A percentile compares a stretch with the other conserved stretches of the same genome.
Conservation (phyloP, 2,113 vertebrate species). For the Girardinichthys multiradiatus region DNA sequence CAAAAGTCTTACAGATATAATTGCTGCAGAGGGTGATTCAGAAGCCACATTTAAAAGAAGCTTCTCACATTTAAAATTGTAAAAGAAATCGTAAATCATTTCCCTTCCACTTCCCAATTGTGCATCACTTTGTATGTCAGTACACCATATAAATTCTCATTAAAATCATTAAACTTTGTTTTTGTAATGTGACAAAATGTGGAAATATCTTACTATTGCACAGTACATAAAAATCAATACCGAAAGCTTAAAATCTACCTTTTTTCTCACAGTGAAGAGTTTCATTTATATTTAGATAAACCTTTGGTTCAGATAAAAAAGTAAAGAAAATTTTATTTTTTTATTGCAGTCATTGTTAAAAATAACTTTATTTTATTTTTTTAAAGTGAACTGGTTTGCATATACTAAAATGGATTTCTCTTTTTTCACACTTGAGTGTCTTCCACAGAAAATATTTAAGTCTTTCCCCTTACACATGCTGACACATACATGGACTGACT, state of each 20-base stretch:
- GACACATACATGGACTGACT: constrained; percentile 41
- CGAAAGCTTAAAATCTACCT: background rate
- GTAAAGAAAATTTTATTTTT: too few relatives aligned
- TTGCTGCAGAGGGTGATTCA: background rate
- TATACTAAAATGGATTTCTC: background rate
- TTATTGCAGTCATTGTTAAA: too few relatives aligned
- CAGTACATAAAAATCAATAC: background rate
- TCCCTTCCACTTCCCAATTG: too few relatives aligned
- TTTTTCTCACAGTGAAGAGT: background rate
- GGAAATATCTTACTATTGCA: background rate
- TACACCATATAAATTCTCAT: too few relatives aligned
- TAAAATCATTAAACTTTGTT: background rate
- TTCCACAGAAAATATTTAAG: background rate
- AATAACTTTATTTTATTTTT: too few relatives aligned
- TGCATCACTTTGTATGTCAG: too few relatives aligned
- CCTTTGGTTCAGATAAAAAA: background rate
- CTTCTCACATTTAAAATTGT: background rate
- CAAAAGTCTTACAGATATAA: background rate
- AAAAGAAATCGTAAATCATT: background rate
- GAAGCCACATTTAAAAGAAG: background rate
- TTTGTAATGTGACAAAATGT: background rate
- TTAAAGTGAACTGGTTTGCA: background rate
- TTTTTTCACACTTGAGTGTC: background rate
- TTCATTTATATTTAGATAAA: background rate
- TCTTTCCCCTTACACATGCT: background rate